Evolutionary conservation across 2,113 vertebrate genomes (phyloP).

Genomic region (Epinephelus fuscoguttatus): DNA sequence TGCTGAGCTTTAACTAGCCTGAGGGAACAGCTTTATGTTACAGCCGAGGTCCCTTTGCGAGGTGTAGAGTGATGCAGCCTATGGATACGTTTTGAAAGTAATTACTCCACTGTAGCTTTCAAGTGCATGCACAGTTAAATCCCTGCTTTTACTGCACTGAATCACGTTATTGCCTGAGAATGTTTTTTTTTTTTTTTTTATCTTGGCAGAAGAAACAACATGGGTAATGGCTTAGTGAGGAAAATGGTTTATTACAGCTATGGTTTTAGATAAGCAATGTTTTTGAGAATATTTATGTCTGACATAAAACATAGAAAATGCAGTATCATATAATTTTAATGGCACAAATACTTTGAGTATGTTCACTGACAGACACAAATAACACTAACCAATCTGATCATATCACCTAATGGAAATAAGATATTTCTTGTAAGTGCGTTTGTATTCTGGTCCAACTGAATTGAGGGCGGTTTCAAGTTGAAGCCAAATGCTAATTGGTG

Average conservation of each 20-base stretch:
- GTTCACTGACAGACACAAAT: background rate
- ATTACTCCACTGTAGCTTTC: conserved; percentile 31
- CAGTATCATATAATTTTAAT: no score
- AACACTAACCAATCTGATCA: background rate
- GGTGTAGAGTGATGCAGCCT: conserved; percentile 10
- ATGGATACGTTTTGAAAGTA: conserved; percentile 29
- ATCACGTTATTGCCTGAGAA: background rate
- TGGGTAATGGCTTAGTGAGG: background rate
- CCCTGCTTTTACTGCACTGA: conserved; percentile 7
- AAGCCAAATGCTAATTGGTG: background rate
- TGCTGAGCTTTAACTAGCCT: conserved; percentile 33
- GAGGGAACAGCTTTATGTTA: conserved; percentile 47
- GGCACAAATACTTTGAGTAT: background rate
- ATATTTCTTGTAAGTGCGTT: background rate
- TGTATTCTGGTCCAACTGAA: background rate
- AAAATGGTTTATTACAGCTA: background rate
- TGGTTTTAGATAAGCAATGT: background rate
- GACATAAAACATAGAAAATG: background rate
- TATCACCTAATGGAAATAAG: background rate
- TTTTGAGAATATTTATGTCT: background rate
- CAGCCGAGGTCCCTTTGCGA: conserved; percentile 18
- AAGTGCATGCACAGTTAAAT: conserved; percentile 24
- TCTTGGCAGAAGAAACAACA: background rate
- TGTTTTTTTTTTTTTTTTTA: background rate
- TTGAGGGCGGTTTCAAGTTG: background rate